Evolutionary conservation across 2,797 vertebrate genomes (phyloP), one percentile per base, ranked within the genome.

Genomic region (Aldrovandia affinis): DNA sequence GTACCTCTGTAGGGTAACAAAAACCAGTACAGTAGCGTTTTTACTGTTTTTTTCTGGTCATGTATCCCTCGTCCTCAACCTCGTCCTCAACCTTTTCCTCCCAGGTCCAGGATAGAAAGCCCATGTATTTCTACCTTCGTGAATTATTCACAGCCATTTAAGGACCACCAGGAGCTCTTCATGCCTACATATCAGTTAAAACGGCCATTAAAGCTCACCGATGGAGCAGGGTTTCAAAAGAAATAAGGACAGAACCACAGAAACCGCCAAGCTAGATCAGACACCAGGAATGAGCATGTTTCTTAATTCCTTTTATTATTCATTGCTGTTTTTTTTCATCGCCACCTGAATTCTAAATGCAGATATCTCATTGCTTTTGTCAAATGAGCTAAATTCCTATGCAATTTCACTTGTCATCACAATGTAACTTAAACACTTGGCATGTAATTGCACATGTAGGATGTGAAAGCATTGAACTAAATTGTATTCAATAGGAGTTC

Each of bases 141-240:
- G 6, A 80, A 36, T 36, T 55, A 80, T 57, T 80, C 52, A 80
- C 25, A 80, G 33, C 2, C 47, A 54, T 57, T 55, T 80, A 57
- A 9, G 1, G 2, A 80, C 18, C 18, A 18, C 63, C 63, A 33
- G 28, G n/a, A 65, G 63, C 63, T 68, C 63, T 30, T 65, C 28
- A 68, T 33, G 36, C 18, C 68, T 42, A 9, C 36, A 39, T 73
- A 15, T 39, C 36, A 22, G 36, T 36, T 15, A 73, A 73, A 39
- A 73, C 20, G 68, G 1, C 36, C 39, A 9, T 73, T 2, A 42
- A 33, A 3, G 36, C 36, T 73, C 36, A 42, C 2, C 36, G 33
- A 73, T 42, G 68, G 68, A 73, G 36, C 14, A 73, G 1, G 36
- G 68, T 70, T 70, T 63, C 15, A 22, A 6, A 2, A 2, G 36